These are phyloP conservation scores for Ceratitis capitata DNA, from an alignment of 1,140 invertebrate species.

Conservation along the genomic window DNA sequence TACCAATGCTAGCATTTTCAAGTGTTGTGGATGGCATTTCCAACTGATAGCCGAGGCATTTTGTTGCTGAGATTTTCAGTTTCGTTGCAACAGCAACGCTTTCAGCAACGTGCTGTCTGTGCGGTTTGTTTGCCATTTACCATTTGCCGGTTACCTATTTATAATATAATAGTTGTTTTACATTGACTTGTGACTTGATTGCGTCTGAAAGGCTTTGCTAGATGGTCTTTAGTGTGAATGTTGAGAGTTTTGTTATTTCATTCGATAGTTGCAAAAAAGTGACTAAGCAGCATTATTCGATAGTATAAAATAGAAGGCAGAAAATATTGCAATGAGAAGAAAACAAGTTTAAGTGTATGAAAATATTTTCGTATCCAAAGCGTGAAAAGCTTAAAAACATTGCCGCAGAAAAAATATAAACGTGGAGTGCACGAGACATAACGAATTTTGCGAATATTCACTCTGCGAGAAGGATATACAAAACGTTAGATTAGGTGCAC, in stretches of 20 bases:
- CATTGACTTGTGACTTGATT: not conserved
- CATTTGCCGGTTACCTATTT: conserved; percentile 13
- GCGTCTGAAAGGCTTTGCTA: not conserved
- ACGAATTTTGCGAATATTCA: not conserved
- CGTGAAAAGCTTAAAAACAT: not conserved
- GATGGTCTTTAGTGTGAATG: not conserved
- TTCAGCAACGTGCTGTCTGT: conserved; percentile 23
- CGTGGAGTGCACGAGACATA: not conserved
- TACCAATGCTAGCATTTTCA: not conserved
- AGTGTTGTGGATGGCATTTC: not conserved
- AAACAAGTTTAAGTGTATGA: not conserved
- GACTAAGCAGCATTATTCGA: not conserved
- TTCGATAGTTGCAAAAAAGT: no score
- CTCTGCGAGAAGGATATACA: not conserved
- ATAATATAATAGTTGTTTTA: not conserved
- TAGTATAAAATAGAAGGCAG: not conserved
- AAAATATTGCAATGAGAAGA: not conserved
- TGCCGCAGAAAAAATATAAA: not conserved
- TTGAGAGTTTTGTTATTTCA: not conserved
- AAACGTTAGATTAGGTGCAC: not conserved
- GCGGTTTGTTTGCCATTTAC: conserved; percentile 26
- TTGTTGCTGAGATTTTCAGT: conserved; percentile 36
- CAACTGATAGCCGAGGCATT: conserved; percentile 5
- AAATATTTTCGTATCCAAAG: not conserved
- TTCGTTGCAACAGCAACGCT: conserved; percentile 39